Evolutionary conservation across 2,113 vertebrate species (phyloP).

Genomic region (Chlamydotis undulata): DNA sequence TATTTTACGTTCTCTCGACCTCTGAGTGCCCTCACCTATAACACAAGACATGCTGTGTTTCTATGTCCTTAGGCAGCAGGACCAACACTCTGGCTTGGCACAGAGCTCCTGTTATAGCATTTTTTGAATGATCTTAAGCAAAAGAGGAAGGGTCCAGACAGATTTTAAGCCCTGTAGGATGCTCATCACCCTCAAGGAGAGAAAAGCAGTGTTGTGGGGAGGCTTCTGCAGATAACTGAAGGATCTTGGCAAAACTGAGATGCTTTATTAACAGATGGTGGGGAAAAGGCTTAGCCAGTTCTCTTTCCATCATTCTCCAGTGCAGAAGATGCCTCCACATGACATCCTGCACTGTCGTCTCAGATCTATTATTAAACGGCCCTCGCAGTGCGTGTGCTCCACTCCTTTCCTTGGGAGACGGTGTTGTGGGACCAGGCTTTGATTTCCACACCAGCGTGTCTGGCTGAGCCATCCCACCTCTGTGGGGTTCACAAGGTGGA

Average conservation of each 20-base stretch:
- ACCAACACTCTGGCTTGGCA: background rate
- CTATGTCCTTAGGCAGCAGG: background rate
- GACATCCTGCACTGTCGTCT: background rate
- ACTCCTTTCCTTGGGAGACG: background rate
- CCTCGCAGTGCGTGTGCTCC: accelerated
- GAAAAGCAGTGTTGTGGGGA: background rate
- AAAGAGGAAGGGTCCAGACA: background rate
- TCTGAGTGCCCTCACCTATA: background rate
- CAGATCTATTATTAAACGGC: background rate
- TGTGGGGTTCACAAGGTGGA: accelerated
- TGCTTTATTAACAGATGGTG: slow-evolving; percentile 37
- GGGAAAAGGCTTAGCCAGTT: background rate
- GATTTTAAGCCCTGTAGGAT: background rate
- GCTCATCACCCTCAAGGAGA: background rate
- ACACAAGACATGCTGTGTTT: background rate
- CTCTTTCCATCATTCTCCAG: background rate
- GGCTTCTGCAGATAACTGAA: slow-evolving; percentile 4
- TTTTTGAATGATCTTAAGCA: background rate
- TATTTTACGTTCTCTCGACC: background rate
- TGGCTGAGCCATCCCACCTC: background rate
- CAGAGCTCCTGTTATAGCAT: background rate
- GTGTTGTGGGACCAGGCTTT: background rate
- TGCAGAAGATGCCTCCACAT: slow-evolving; percentile 1
- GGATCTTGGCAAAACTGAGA: slow-evolving; percentile 36
- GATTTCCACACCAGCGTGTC: accelerated